Evolutionary conservation across 1,140 invertebrate species (phyloP).

Genomic region (Zaprionus taronus): DNA sequence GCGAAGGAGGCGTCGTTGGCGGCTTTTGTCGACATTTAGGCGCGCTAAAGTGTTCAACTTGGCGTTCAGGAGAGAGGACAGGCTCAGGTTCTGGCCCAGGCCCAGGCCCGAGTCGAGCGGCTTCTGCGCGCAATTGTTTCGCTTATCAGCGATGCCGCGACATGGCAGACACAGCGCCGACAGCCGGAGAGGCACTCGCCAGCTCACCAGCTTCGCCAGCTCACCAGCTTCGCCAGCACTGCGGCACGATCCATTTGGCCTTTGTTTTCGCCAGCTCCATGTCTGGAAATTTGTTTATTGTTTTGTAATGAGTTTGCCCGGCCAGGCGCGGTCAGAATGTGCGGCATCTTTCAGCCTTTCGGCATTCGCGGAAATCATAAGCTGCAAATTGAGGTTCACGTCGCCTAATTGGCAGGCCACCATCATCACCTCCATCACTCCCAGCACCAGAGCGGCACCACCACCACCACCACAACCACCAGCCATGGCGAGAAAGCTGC

Average conservation of each 20-base stretch:
- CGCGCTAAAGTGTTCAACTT: conserved; percentile 79
- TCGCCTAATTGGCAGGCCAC: conserved; percentile 71
- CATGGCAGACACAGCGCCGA: conserved; percentile 73
- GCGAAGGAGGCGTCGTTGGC: conserved; percentile 68
- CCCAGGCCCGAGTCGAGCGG: conserved; percentile 30
- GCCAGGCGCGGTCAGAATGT: conserved; percentile 22
- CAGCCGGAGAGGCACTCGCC: conserved; percentile 11
- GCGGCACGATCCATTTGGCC: conserved; percentile 75
- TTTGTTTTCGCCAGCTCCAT: conserved; percentile 59
- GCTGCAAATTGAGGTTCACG: conserved; percentile 70
- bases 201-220: too few relatives aligned
- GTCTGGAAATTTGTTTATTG: conserved; percentile 83
- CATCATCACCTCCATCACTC: conserved; percentile 20
- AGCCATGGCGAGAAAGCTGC: background rate
- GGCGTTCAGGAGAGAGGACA: conserved; percentile 56
- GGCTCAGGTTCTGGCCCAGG: conserved; percentile 21
- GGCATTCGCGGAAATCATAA: conserved; percentile 78
- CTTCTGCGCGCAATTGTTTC: conserved; percentile 76
- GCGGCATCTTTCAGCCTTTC: conserved; percentile 66
- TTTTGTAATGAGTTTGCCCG: conserved; percentile 78
- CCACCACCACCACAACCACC: background rate
- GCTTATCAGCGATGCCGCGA: conserved; percentile 77
- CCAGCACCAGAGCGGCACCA: conserved; percentile 10
- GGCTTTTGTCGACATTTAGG: conserved; percentile 71
- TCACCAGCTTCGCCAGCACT: background rate